Percentiles rank a stretch among this genome's conserved stretches.
These are phyloP conservation scores for Hemistola chrysoprasaria DNA, from an alignment of 2,888 invertebrate genomes.

Conservation along the genomic window DNA sequence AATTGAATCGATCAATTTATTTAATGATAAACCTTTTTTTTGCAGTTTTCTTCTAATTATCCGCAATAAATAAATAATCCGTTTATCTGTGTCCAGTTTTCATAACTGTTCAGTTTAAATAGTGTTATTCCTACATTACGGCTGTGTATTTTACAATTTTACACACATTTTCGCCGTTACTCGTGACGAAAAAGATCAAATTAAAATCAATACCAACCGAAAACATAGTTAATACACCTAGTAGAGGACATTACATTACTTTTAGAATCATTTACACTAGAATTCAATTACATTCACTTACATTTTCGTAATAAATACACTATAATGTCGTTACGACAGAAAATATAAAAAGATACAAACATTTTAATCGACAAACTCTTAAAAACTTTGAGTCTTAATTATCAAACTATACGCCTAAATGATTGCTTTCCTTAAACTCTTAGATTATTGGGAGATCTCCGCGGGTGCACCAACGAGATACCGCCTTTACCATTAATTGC, in stretches of 20 bases:
- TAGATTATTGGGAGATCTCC: too few species aligned
- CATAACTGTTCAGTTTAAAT: background rate
- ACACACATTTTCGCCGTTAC: constrained; percentile 62
- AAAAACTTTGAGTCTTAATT: constrained; percentile 19
- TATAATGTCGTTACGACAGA: constrained; percentile 36
- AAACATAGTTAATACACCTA: constrained; percentile 54
- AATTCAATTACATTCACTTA: constrained; percentile 45
- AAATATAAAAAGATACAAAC: constrained; percentile 32
- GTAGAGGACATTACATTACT: constrained; percentile 54
- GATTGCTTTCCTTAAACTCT: constrained; percentile 18
- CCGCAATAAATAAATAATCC: too few species aligned
- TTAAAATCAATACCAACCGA: constrained; percentile 58
- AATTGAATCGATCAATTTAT: too few species aligned
- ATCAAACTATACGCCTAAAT: constrained; percentile 14
- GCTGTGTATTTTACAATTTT: constrained; percentile 34
- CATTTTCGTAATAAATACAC: constrained; percentile 40
- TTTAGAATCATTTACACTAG: constrained; percentile 25
- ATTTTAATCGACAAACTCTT: constrained; percentile 8
- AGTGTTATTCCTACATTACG: background rate
- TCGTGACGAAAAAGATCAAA: constrained; percentile 75
- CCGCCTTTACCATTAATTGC: too few species aligned
- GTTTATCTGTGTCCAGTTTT: too few species aligned
- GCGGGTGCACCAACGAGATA: too few species aligned
- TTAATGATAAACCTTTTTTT: too few species aligned
- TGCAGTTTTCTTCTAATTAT: too few species aligned